Base-by-base conservation (phyloP, 2,797 vertebrate species). In the Natrix natrix region DNA sequence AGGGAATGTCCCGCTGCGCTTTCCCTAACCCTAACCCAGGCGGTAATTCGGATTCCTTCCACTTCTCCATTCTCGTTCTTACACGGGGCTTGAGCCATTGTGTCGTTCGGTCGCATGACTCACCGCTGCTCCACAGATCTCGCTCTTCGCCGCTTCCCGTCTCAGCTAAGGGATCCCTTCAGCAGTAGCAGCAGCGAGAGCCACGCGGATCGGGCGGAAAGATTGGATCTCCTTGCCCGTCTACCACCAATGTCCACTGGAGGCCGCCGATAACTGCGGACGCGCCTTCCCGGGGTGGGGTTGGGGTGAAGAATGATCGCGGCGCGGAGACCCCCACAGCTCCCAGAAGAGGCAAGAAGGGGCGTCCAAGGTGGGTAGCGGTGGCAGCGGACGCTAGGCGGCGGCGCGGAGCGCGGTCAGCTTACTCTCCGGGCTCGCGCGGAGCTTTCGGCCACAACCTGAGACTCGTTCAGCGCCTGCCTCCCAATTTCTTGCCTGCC, bases 21-120 rank as follows among this genome's bases (percentile, higher is more conserved):
- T 63, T 60, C 54, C 24, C 48, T 52, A 52, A 52, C 48, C 48
- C 48, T 52, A 52, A 52, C 37, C 12, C 22, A 43, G 13, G 10
- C 60, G 55, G 28, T 78, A n/a, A 93, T 93, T 78, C 90, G 54
- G 13, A 88, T 93, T 91, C 86, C 55, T 32, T 17, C 83, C 89
- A 26, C 78, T 93, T 52, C 89, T 56, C 78, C 6, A 3, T 12
- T 17, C 17, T 14, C 78, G 48, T 57, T 4, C 32, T 87, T 22
- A 8, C 59, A 32, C 54, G 52, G 89, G 60, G 87, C 89, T 90
- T 57, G 66, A 86, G 88, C 92, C 69, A 14, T 63, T 90, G 88
- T 56, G 57, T 24, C 22, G 52, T 61, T 37, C 48, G 60, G 60
- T 24, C 54, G 54, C 78, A 22, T 93, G 92, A 90, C 52, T 93